Base-by-base conservation (phyloP, 2,797 vertebrate genomes). In the Squalus acanthias region DNA sequence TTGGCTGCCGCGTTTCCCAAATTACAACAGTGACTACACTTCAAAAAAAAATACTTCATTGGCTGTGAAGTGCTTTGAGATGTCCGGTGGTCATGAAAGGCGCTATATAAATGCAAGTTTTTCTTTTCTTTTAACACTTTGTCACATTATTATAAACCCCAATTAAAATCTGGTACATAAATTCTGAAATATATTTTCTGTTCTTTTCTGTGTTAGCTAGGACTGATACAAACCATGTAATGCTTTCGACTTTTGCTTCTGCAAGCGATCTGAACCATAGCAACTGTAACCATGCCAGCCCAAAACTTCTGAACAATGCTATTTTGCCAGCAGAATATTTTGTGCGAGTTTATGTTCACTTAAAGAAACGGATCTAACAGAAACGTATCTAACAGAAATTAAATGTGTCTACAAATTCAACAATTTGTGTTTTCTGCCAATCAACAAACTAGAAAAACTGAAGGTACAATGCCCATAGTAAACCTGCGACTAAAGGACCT, bases 241-340 rank as follows among this genome's bases (percentile, higher is more conserved):
- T 70, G n/a, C 69, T 39, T 33, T 93, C 65, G 29, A 69, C 29
- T 72, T 53, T 24, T 53, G 39, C 8, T 67, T 10, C 67, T 53
- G 93, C 93, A 53, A 2, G 46, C 50, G 24, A 50, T 74, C 69
- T 12, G 29, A 95, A 13, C 46, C 93, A 70, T 72, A 95, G 65
- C 93, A 74, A 95, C 93, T 15, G 67, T 95, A 95, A 53, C 67
- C 46, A 72, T 95, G 67, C n/a, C 65, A 95, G 93, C 67, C 65
- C 15, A 50, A 67, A 70, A 67, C 22, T 29, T 72, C 29, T 50
- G 9, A 65, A 95, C 69, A 95, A 26, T 65, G 65, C 69, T 12
- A 95, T 6, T 72, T 57, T 74, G 39, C 9, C 4, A 53, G 4
- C 69, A 72, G 39, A n/a, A 65, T 92, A 92, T 67, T 65, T 65